Base-by-base conservation (phyloP, 2,797 vertebrate species). In the Novumbra hubbsi region DNA sequence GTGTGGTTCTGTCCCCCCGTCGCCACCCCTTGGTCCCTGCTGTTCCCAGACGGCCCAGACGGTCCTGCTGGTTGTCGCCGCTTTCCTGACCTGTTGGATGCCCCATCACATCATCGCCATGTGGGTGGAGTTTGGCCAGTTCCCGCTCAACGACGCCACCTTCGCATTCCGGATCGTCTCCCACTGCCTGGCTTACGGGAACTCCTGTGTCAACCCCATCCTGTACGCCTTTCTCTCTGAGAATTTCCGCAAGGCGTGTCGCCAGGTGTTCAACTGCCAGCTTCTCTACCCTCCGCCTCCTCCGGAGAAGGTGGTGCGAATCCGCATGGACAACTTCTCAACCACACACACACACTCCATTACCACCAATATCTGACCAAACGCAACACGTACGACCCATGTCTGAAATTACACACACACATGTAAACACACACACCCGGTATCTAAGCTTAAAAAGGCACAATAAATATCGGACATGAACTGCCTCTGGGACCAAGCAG, bases 191-290 rank as follows among this genome's bases (percentile, higher is more conserved):
- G 93, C 94, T 62, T 96, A 96, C 0, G 92, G 94, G 1, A 94
- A 96, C 85, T 95, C 95, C 12, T 96, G 95, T 65, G 78, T 95
- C 68, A 96, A 96, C 84, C 95, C 94, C 73, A 86, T 96, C 83
- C 94, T 96, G 57, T 95, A 96, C 0, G 92, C 94, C 14, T 96
- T 96, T 78, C 86, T 95, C 62, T 96, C 94, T 0, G 93, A 96
- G 84, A 96, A 95, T 83, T 96, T 96, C 83, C 88, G 91, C 19
- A 92, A 90, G 73, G 92, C 95, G 60, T 95, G 94, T 75, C 86
- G 66, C 0, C 93, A 95, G 79, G 94, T 86, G 30, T 95, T 92
- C 80, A 75, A 76, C 52, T 92, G 90, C 72, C 83, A 65, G 62
- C 75, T 90, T 68, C 73, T 88, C 74, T 88, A 83, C 75, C 71